Conservation (phyloP, 2,113 vertebrate species). For the Neofelis nebulosa region DNA sequence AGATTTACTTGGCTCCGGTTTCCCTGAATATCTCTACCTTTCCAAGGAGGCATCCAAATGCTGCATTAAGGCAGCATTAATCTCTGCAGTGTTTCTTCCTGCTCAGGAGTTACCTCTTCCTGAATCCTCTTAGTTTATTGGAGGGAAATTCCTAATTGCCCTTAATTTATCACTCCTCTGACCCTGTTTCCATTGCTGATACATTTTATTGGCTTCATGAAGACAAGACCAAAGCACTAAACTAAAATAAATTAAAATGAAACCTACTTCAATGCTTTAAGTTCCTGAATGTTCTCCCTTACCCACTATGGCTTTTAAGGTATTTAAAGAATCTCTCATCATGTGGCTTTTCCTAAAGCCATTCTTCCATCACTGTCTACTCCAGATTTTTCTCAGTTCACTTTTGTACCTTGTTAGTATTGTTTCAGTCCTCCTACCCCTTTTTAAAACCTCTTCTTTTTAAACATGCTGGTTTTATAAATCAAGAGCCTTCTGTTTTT, state of each 20-base stretch:
- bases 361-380: slow-evolving; percentile 39
- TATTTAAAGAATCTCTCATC: slow-evolving; percentile 57
- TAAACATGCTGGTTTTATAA: not conserved
- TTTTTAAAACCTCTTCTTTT: not conserved
- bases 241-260: slow-evolving; percentile 4
- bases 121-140: slow-evolving; percentile 43
- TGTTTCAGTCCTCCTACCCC: not conserved
- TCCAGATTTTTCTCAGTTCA: slow-evolving; percentile 16
- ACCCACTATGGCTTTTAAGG: not conserved
- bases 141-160: slow-evolving; percentile 44
- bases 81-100: not conserved
- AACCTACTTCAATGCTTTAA: slow-evolving; percentile 19
- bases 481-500: slow-evolving; percentile 22
- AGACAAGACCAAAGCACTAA: not conserved
- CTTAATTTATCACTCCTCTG: slow-evolving; percentile 38
- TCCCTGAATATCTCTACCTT: not conserved
- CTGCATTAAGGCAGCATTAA: not conserved
- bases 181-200: slow-evolving; percentile 29
- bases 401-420: not conserved
- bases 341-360: not conserved
- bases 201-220: not conserved
- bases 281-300: not conserved
- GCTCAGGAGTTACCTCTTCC: not conserved
- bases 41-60: not conserved
- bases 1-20: not conserved